These are phyloP conservation scores for Crotalus helleri DNA, from an alignment of 2,113 vertebrate genomes.

Conservation along the genomic window DNA sequence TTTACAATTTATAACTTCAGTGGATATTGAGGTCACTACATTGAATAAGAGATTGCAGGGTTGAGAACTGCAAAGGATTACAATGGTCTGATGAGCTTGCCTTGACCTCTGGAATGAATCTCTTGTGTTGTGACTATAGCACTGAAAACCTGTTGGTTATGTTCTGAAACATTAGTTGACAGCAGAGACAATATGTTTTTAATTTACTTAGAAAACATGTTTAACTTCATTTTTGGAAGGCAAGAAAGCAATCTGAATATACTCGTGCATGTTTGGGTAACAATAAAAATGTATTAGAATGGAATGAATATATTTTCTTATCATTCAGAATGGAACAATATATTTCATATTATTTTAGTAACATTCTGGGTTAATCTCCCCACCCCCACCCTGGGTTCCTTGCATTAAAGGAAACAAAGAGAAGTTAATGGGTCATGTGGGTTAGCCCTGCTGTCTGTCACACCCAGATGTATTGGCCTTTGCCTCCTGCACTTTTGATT, in stretches of 20 bases:
- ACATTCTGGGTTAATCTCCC: not conserved
- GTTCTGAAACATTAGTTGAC: not conserved
- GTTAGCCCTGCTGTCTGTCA: not conserved
- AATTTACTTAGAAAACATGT: not conserved
- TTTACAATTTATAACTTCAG: not conserved
- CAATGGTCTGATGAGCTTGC: not conserved
- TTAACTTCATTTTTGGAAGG: not conserved
- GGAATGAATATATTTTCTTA: not conserved
- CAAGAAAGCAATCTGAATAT: not conserved
- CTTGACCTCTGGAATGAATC: not conserved
- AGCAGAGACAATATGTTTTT: not conserved
- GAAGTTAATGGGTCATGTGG: not conserved
- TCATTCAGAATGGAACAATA: not conserved
- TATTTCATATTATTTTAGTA: not conserved
- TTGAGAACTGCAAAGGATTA: not conserved
- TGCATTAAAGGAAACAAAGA: not conserved
- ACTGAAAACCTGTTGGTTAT: not conserved
- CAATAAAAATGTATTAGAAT: not conserved
- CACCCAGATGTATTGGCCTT: not conserved
- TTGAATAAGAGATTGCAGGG: not conserved
- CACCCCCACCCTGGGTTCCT: not conserved
- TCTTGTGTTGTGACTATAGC: not conserved
- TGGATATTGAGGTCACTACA: not conserved
- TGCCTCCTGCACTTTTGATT: not conserved
- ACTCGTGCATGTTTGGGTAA: not conserved